Base-by-base conservation (phyloP, 1,140 invertebrate genomes). In the Hyposmocoma kahamanoa region DNA sequence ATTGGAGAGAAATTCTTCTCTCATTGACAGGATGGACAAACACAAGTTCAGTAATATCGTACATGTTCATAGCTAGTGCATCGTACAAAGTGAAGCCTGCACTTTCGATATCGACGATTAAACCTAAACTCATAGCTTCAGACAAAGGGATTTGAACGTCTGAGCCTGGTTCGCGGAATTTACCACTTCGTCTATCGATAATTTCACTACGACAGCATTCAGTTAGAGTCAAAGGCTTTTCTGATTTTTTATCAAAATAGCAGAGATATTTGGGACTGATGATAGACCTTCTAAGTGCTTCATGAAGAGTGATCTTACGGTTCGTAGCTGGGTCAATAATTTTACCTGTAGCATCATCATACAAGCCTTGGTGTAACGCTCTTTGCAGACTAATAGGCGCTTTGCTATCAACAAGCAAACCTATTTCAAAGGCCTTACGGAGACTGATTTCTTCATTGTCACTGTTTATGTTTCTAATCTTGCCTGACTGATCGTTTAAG, bases 61-160 rank as follows among this genome's bases (percentile, higher is more conserved):
- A 96, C 56, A 97, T 89, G 50, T 94, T 93, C 90, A 96, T 94
- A 36, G 91, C 86, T 24, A 98, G 77, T 9, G 93, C 90, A 72
- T 98, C 95, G 59, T 96, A 93, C 1, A 98, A 76, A 24, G 91
- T 91, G 67, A 95, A 95, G 42, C 91, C 91, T 18, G 92, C 90
- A 46, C 90, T 92, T 86, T 96, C 95, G 55, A 96, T 95, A 68
- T 96, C 95, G 11, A 96, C 88, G 59, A 97, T 94, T 22, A 94
- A 87, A 11, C 94, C 94, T 58, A 91, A 69, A 38, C 92, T 90
- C 56, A 96, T 83, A 1, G 95, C 95, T 58, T 92, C 88, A 11
- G 90, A 90, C 3, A 96, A 70, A 19, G 92, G 84, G 13, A 96
- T 88, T 49, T 87, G 84, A 39, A 87, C 86, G 45, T 91, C 90